Base-by-base conservation (phyloP, 2,797 vertebrate species). In the Anomalospiza imberbis region DNA sequence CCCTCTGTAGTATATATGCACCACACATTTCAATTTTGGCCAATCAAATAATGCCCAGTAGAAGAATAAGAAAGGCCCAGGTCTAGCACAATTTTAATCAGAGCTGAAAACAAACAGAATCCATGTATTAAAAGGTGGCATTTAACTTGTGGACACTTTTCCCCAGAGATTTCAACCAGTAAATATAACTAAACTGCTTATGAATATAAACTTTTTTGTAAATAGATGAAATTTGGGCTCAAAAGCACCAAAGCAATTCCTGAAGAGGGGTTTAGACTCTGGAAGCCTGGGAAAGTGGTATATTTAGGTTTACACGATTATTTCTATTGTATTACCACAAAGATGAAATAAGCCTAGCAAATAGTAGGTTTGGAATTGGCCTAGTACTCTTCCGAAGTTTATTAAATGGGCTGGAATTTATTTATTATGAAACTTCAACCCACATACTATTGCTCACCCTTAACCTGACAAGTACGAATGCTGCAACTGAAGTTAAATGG, bases 391-490 rank as follows among this genome's bases (percentile, higher is more conserved):
- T 57, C 72, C 55, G 11, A 65, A 74, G 18, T 79, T 87, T 40
- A 87, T 61, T 54, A 47, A 84, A 34, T 22, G 19, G 18, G 29
- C 16, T 89, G 40, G n/a, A 55, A 71, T 76, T 87, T 42, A 55
- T 53, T 85, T 42, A 55, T 53, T 85, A 29, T 26, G 24, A 45
- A 82, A 14, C 8, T 45, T 2, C 11, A 93, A 85, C 34, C 12
- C 29, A 34, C 31, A 12, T 3, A 29, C 11, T 13, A 4, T n/a
- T 63, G 78, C 32, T 48, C 32, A 48, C 19, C 8, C 20, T 85
- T 76, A 80, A 51, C 44, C 32, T 38, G 40, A 51, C 36, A 71
- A 24, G 12, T 51, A 36, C 0, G 0, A 89, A 42, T 0, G 0
- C 42, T 61, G 18, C 53, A 75, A 84, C 10, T 68, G 58, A 70